Base-by-base conservation (phyloP, 2,113 vertebrate species). In the Carassius auratus region DNA sequence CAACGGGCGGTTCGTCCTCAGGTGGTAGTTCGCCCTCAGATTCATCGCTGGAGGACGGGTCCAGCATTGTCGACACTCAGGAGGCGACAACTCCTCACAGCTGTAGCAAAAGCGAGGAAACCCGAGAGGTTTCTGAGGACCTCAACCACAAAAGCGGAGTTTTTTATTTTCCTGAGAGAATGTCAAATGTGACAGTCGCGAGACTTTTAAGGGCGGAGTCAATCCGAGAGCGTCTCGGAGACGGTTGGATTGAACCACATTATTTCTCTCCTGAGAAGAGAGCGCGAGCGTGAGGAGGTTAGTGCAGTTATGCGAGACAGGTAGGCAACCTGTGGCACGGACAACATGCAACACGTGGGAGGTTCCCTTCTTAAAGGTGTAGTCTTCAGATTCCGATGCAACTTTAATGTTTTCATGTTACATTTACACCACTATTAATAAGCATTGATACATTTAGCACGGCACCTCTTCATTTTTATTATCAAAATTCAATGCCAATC, bases 41-140 rank as follows among this genome's bases (percentile, higher is more conserved):
- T 91, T 99, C 97, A 52, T 99, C 98, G 92, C 98, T 99, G 90
- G 98, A 99, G 84, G 97, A 99, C 88, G 97, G 97, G 93, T 98
- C 97, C 92, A 99, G 92, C 98, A 99, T 99, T 83, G 64, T 75
- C 86, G 50, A 85, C 85, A 81, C 83, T 33, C 59, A 23, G 42
- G 36, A 59, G 48, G 61, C 61, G 52, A 82, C 50, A 76, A 83
- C 36, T 83, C 59, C 73, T 45, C 77, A 38, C 66, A 55, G 59
- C 77, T 71, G 36, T 66, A 55, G 57, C 45, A 17, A 36, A 78
- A 64, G 30, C 52, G 19, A 21, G 30, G 17, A 52, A 48, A 26
- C 36, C 64, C 59, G 38, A 19, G 55, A 57, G 71, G 9, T 88
- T 78, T 91, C 93, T 92, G 42, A 45, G 42, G 59, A 55, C 61